A percentile compares a stretch with the other conserved stretches of the same genome.
Evolutionary conservation across 2,888 invertebrate species (phyloP).

Genomic region (Dendrolimus houi): DNA sequence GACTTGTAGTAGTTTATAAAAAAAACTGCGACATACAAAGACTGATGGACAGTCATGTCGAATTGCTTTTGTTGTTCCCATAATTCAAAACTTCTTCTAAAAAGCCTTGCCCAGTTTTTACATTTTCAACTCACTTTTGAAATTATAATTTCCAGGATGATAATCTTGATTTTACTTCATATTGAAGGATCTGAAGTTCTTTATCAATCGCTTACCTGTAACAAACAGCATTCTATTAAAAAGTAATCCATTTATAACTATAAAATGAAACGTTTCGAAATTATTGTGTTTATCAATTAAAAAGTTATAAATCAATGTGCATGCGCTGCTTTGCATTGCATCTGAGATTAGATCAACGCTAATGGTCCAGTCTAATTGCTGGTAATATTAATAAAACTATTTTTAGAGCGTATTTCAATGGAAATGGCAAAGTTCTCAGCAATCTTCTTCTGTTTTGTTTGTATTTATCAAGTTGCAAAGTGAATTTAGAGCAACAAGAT

Average conservation of each 20-base stretch:
- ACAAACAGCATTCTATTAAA: background rate
- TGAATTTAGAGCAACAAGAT: too few species aligned
- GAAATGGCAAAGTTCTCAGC: slow-evolving; percentile 14
- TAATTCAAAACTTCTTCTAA: too few species aligned
- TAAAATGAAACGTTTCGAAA: slow-evolving; percentile 2
- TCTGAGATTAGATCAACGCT: slow-evolving; percentile 39
- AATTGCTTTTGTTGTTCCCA: too few species aligned
- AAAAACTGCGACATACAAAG: too few species aligned
- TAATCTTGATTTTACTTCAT: too few species aligned
- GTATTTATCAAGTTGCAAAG: too few species aligned
- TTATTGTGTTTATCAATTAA: slow-evolving; percentile 25
- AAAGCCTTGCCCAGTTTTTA: too few species aligned
- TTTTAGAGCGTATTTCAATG: slow-evolving; percentile 21
- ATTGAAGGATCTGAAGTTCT: background rate
- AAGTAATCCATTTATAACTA: background rate
- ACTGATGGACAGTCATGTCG: background rate
- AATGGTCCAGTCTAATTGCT: slow-evolving; percentile 43
- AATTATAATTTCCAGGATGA: too few species aligned
- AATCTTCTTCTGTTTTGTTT: slow-evolving; percentile 1
- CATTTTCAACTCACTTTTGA: too few species aligned
- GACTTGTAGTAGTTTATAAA: too few species aligned
- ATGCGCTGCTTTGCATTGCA: slow-evolving; percentile 13
- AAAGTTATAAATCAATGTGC: slow-evolving; percentile 34
- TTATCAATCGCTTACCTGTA: background rate
- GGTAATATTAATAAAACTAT: slow-evolving; percentile 37